These are phyloP conservation scores for Stenurella melanura DNA, from an alignment of 2,888 invertebrate species.

Conservation along the genomic window DNA sequence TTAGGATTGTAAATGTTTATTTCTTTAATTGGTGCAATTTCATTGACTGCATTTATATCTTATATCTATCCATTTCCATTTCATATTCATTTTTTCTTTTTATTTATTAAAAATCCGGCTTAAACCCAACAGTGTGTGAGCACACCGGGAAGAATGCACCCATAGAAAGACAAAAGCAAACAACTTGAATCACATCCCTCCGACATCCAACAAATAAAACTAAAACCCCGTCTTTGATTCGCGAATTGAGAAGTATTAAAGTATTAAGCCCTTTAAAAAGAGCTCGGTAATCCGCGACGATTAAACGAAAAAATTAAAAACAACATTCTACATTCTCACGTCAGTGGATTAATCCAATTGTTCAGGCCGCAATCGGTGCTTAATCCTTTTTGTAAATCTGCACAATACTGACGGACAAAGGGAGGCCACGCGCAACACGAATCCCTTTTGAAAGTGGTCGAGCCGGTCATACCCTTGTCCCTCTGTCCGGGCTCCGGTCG, in stretches of 20 bases:
- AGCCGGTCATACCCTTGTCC: not conserved
- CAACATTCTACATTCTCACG: constrained; percentile 30
- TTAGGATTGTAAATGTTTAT: too few relatives aligned
- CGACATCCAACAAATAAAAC: not conserved
- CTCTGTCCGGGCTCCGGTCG: not conserved
- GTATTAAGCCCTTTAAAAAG: constrained; percentile 25
- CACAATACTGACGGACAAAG: constrained; percentile 42
- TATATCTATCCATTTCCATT: too few relatives aligned
- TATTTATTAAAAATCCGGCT: too few relatives aligned
- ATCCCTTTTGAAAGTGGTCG: constrained; percentile 11
- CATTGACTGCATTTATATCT: too few relatives aligned
- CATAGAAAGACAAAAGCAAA: not conserved
- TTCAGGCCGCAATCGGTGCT: constrained; percentile 52
- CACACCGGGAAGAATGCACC: not conserved
- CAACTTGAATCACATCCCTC: not conserved
- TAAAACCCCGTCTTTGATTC: constrained; percentile 13
- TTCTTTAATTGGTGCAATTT: too few relatives aligned
- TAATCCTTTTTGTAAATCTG: constrained; percentile 55
- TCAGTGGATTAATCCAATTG: constrained; percentile 51
- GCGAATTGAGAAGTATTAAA: constrained; percentile 20
- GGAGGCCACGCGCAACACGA: constrained; percentile 17
- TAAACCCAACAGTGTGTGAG: too few relatives aligned
- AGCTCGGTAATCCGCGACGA: not conserved
- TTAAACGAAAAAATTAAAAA: constrained; percentile 36
- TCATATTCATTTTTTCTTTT: too few relatives aligned